Conservation (phyloP, 2,113 vertebrate genomes). For the Paraplagusia blochii region DNA sequence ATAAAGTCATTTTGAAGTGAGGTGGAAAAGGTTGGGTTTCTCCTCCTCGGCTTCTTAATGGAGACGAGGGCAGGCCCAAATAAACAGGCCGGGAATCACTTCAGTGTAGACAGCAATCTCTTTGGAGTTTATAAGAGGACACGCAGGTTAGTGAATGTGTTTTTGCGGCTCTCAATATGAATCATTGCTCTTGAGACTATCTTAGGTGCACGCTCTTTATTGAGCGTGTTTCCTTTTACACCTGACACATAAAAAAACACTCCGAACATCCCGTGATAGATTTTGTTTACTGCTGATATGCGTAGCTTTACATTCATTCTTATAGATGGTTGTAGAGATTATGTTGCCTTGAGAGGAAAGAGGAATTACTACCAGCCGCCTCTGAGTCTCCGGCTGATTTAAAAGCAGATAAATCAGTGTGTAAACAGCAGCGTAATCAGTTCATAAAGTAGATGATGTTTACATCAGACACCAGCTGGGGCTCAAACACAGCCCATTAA, state of each 20-base stretch:
- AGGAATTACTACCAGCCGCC: neutral
- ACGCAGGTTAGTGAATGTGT: slow-evolving; percentile 17
- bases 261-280: slow-evolving; percentile 6
- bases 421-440: slow-evolving; percentile 27
- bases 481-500: slow-evolving; percentile 57
- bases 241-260: slow-evolving; percentile 26
- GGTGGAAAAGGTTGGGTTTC: slow-evolving; percentile 59
- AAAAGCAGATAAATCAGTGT: slow-evolving; percentile 27
- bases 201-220: slow-evolving; percentile 16
- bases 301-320: slow-evolving; percentile 5
- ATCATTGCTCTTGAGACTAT: slow-evolving; percentile 33
- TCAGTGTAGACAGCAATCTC: slow-evolving; percentile 27
- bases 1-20: slow-evolving; percentile 57
- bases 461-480: slow-evolving; percentile 54
- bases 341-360: neutral
- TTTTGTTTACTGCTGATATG: slow-evolving; percentile 20
- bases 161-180: slow-evolving; percentile 3
- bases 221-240: slow-evolving; percentile 8
- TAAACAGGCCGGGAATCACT: slow-evolving; percentile 35
- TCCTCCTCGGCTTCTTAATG: slow-evolving; percentile 45
- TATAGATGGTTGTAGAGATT: slow-evolving; percentile 18
- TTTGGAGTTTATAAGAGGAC: slow-evolving; percentile 17
- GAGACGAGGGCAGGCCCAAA: slow-evolving; percentile 48
- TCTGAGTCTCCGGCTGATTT: slow-evolving; percentile 13
- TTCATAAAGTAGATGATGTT: slow-evolving; percentile 44